Conservation (phyloP, 2,888 invertebrate genomes). For the Andrena dorsata region DNA sequence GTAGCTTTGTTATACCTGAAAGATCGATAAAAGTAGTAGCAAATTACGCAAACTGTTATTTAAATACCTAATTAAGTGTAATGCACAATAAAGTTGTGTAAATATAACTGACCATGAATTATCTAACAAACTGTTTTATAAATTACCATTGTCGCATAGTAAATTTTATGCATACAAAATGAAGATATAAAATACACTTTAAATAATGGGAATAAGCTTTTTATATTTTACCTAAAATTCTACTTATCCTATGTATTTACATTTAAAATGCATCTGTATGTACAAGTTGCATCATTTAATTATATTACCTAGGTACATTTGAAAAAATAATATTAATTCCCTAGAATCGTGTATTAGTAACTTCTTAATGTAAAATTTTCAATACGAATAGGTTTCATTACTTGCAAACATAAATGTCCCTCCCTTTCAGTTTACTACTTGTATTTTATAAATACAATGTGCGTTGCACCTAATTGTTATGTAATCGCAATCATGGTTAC, state of each 20-base stretch:
- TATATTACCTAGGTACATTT: background rate
- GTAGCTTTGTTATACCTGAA: background rate
- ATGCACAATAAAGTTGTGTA: background rate
- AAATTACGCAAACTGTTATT: slow-evolving; percentile 20
- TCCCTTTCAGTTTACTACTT: too few relatives aligned
- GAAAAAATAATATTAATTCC: too few relatives aligned
- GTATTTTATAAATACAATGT: too few relatives aligned
- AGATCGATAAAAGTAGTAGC: background rate
- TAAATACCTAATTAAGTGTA: slow-evolving; percentile 16
- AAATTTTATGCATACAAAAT: slow-evolving; percentile 12
- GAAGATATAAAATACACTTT: slow-evolving; percentile 10
- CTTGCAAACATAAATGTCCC: too few relatives aligned
- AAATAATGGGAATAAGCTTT: slow-evolving; percentile 14
- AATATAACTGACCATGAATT: slow-evolving; percentile 21
- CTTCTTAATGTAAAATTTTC: too few relatives aligned
- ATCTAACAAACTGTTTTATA: slow-evolving; percentile 18
- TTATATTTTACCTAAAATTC: slow-evolving; percentile 12
- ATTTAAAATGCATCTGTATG: background rate
- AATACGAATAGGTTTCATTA: too few relatives aligned
- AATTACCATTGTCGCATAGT: slow-evolving; percentile 10
- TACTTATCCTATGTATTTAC: background rate
- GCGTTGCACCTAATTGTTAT: background rate
- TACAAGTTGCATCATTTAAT: background rate
- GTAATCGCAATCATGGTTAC: background rate
- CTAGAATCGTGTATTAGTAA: too few relatives aligned